Conservation (phyloP, 1,140 invertebrate genomes). For the Drosophila orosa region DNA sequence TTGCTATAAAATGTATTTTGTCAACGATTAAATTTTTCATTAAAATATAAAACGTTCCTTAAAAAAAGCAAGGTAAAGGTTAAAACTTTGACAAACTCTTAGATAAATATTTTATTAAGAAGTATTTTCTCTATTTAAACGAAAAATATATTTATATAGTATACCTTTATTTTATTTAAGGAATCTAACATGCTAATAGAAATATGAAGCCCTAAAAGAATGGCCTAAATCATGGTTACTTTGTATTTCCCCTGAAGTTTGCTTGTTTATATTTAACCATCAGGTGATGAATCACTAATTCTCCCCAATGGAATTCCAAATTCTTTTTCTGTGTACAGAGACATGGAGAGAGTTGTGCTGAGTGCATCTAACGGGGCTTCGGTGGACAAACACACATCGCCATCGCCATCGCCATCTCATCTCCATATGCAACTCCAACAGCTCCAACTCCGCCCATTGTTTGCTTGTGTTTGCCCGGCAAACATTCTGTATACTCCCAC, state of each 20-base stretch:
- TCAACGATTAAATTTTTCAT: background rate
- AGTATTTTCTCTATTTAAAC: background rate
- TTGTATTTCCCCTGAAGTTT: background rate
- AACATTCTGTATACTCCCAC: constrained; percentile 42
- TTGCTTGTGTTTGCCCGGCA: constrained; percentile 53
- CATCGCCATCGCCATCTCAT: constrained; percentile 6
- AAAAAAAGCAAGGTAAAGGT: background rate
- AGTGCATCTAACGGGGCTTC: constrained; percentile 53
- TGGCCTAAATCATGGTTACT: background rate
- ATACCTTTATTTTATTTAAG: background rate
- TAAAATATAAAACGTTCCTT: background rate
- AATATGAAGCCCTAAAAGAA: too few species aligned
- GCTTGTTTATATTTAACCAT: constrained; percentile 8
- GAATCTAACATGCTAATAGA: too few species aligned
- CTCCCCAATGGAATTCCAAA: constrained; percentile 10
- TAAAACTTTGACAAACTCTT: background rate
- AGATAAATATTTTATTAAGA: background rate
- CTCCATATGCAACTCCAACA: constrained; percentile 1
- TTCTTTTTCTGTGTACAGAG: constrained; percentile 30
- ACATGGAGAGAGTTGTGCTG: constrained; percentile 14
- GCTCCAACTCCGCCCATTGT: constrained; percentile 36
- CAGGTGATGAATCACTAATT: constrained; percentile 20
- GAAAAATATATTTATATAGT: background rate
- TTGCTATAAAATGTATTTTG: background rate
- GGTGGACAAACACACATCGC: constrained; percentile 42